A percentile compares a stretch with the other conserved stretches of the same genome.
phyloP scores from a whole-genome alignment of 2,797 vertebrate species.

The Rhinatrema bivittatum region DNA sequence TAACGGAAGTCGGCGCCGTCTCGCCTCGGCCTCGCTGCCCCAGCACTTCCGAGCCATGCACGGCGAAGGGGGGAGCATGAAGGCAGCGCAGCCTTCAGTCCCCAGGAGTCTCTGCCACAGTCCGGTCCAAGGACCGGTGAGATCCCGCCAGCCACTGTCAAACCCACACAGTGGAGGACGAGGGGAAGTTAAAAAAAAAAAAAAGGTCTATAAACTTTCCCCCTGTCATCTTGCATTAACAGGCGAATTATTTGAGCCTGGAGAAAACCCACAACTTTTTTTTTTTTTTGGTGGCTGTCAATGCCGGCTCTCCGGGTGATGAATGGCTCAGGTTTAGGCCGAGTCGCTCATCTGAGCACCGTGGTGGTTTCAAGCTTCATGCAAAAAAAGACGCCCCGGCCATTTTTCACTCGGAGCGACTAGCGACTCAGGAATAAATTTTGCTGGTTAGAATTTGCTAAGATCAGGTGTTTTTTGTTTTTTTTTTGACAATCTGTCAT shows the following conservation, averaged over 20 bases:
- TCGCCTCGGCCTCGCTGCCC: too few relatives aligned
- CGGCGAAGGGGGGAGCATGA: too few relatives aligned
- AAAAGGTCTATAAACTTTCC: too few relatives aligned
- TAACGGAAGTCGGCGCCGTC: too few relatives aligned
- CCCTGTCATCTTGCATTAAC: too few relatives aligned
- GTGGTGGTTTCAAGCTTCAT: slow-evolving; percentile 33
- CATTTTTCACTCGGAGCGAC: slow-evolving; percentile 45
- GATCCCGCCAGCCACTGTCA: too few relatives aligned
- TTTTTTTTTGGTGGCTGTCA: slow-evolving; percentile 23
- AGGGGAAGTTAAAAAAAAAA: too few relatives aligned
- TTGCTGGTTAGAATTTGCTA: slow-evolving; percentile 46
- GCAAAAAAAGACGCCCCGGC: slow-evolving; percentile 35
- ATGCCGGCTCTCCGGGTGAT: slow-evolving; percentile 35
- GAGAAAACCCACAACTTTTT: slow-evolving; percentile 34
- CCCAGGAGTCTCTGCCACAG: too few relatives aligned
- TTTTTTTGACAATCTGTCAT: slow-evolving; percentile 45
- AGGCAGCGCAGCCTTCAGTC: too few relatives aligned
- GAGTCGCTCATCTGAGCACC: slow-evolving; percentile 41
- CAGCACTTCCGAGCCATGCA: too few relatives aligned
- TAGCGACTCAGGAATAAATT: slow-evolving; percentile 41
- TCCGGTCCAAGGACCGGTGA: too few relatives aligned
- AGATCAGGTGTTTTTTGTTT: slow-evolving; percentile 37
- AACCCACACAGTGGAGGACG: too few relatives aligned
- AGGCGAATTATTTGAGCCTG: slow-evolving; percentile 26
- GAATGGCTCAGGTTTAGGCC: slow-evolving; percentile 39